phyloP scores from a whole-genome alignment of 1,140 invertebrate genomes.

The Agrypnia vestita region DNA sequence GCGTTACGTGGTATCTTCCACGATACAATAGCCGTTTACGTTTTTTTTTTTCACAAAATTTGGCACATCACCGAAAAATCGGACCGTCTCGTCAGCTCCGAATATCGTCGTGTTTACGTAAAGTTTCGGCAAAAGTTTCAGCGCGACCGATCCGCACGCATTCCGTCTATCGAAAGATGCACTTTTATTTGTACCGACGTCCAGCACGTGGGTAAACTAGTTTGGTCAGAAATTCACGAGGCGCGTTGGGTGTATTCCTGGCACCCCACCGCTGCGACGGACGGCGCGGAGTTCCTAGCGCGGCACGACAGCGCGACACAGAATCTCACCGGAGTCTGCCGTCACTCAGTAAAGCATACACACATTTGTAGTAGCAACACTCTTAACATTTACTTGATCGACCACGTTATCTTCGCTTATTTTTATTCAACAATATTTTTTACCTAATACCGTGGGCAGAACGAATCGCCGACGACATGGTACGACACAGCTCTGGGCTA shows the following conservation, averaged over 20 bases:
- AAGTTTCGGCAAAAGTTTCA: background rate
- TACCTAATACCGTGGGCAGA: background rate
- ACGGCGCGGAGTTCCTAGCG: background rate
- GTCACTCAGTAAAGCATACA: conserved; percentile 9
- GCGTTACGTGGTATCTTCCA: background rate
- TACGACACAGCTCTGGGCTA: background rate
- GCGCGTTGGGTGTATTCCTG: background rate
- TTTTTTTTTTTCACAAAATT: conserved; percentile 27
- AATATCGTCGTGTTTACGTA: background rate
- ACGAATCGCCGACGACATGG: background rate
- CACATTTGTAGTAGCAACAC: conserved; percentile 29
- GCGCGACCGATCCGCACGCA: background rate
- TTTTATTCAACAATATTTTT: conserved; percentile 6
- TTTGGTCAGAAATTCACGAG: background rate
- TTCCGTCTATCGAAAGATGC: conserved; percentile 6
- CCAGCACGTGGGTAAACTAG: conserved; percentile 12
- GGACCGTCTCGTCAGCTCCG: background rate
- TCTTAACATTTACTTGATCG: background rate
- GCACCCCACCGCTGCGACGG: background rate
- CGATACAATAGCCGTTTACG: background rate
- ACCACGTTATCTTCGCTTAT: background rate
- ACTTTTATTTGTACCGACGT: conserved; percentile 28
- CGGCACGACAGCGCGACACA: conserved; percentile 20
- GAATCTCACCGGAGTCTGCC: conserved; percentile 24
- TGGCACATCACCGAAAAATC: conserved; percentile 35